Conservation (phyloP, 2,888 invertebrate species). For the Anodontia alba region DNA sequence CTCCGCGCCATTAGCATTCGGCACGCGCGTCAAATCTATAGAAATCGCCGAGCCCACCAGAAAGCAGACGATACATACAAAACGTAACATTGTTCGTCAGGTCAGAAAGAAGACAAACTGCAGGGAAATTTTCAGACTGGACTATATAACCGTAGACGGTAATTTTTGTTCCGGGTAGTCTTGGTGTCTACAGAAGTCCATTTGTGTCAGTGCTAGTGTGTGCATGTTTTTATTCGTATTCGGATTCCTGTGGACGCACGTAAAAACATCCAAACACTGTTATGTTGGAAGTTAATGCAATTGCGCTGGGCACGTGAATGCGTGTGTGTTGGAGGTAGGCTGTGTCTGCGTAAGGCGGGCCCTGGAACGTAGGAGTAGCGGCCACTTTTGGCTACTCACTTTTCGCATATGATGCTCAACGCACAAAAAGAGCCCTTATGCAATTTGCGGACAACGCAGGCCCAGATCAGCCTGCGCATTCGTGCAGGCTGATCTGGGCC, state of each 20-base stretch:
- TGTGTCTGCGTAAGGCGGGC: too few relatives aligned
- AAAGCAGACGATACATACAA: background rate
- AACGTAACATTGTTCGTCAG: background rate
- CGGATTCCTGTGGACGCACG: too few relatives aligned
- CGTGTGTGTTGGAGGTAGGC: too few relatives aligned
- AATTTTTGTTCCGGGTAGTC: constrained; percentile 5
- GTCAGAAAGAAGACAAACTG: background rate
- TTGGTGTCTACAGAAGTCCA: background rate
- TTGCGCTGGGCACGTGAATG: too few relatives aligned
- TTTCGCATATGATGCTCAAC: too few relatives aligned
- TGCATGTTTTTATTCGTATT: too few relatives aligned
- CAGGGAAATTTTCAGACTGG: background rate
- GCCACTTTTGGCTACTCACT: too few relatives aligned
- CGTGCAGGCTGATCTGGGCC: background rate
- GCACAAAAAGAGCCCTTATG: too few relatives aligned
- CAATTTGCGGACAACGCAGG: background rate
- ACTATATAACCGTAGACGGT: background rate
- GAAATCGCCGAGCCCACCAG: background rate
- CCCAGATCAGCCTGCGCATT: background rate
- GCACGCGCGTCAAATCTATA: constrained; percentile 56
- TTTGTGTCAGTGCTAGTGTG: too few relatives aligned
- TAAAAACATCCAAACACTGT: too few relatives aligned
- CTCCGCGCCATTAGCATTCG: constrained; percentile 55
- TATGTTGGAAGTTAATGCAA: too few relatives aligned
- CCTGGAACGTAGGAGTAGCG: too few relatives aligned